These are phyloP conservation scores for Drosophila mulleri DNA, from an alignment of 2,888 invertebrate genomes.

Conservation along the genomic window DNA sequence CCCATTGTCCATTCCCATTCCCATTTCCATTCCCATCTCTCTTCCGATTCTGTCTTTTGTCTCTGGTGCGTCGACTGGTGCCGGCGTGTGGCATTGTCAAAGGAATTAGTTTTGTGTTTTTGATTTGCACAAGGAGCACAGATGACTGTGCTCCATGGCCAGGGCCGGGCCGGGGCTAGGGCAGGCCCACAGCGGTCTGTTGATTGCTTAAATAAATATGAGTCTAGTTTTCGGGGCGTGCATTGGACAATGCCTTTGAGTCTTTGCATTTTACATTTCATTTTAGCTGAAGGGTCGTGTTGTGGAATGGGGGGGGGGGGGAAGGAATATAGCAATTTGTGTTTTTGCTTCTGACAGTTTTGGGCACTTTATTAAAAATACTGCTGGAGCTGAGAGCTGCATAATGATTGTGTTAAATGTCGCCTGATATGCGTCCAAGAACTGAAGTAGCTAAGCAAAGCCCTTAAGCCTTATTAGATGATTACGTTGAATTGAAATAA, in stretches of 20 bases:
- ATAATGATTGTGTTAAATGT: conserved; percentile 53
- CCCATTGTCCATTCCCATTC: conserved; percentile 2
- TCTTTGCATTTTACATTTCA: conserved; percentile 60
- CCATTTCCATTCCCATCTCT: background rate
- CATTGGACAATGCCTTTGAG: conserved; percentile 72
- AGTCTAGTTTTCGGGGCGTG: conserved; percentile 62
- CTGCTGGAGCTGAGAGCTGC: conserved; percentile 56
- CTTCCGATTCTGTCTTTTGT: conserved; percentile 11
- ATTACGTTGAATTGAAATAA: conserved; percentile 7
- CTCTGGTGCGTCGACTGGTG: conserved; percentile 38
- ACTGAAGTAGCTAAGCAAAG: background rate
- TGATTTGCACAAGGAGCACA: conserved; percentile 72
- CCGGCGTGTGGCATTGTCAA: conserved; percentile 77
- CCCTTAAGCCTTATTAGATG: background rate
- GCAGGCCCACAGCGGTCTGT: conserved; percentile 62
- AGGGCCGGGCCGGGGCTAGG: conserved; percentile 4
- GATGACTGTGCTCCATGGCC: conserved; percentile 28
- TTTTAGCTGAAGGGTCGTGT: conserved; percentile 28
- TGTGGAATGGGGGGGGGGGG: conserved; percentile 3
- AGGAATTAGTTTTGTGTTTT: conserved; percentile 80
- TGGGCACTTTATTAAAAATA: conserved; percentile 76
- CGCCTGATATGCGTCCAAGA: conserved; percentile 15
- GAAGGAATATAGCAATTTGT: conserved; percentile 66
- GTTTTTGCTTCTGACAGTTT: conserved; percentile 74
- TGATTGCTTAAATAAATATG: conserved; percentile 79